Base-by-base conservation (phyloP, 53 echinoderm and acorn worm species). In the Actinopyga echinites region DNA sequence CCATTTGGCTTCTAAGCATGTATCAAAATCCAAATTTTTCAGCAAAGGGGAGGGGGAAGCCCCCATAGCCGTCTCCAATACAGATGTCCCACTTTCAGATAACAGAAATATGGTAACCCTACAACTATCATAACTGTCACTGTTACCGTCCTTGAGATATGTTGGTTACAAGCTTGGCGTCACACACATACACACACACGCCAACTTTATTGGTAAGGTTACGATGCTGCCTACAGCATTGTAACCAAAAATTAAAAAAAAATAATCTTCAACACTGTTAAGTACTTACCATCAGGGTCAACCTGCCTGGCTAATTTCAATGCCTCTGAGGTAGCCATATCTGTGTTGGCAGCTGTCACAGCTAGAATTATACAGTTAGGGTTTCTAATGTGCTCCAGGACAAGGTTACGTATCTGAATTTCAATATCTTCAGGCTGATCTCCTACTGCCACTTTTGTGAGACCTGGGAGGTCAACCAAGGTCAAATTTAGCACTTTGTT, bases 341-440 rank as follows among this genome's bases (percentile, higher is more conserved):
- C 99, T 69, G 99, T 94, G 87, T 99, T 99, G 25, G 99, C 99
- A 3, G 99, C 92, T 12, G 99, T 92, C 10, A 97, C 99, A 15
- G 94, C 99, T 33, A 99, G 82, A 83, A 99, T 99, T 83, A 99
- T 91, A 8, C 92, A 94, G 87, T 94, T 97, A 32, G 99, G 99
- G 63, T 99, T 94, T 30, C 91, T 90, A 31, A 99, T 94, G 87
- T 99, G 89, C 23, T 99, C 90, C 29, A 99, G 49, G 23, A 99
- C 81, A 69, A 99, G 87, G 25, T 90, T 90, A n/a, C 93, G 67
- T 54, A 99, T 94, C 85, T 94, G 94, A 3, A 82, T 26, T 79
- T 94, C 99, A 49, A 99, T 99, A 80, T 99, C 99, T 67, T 94
- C 94, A 2, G 99, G 99, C 64, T 99, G 99, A 82, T 99, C 99